Evolutionary conservation across 2,113 vertebrate species (phyloP), one percentile per base, ranked within the genome.

Genomic region (Neogale vison): DNA sequence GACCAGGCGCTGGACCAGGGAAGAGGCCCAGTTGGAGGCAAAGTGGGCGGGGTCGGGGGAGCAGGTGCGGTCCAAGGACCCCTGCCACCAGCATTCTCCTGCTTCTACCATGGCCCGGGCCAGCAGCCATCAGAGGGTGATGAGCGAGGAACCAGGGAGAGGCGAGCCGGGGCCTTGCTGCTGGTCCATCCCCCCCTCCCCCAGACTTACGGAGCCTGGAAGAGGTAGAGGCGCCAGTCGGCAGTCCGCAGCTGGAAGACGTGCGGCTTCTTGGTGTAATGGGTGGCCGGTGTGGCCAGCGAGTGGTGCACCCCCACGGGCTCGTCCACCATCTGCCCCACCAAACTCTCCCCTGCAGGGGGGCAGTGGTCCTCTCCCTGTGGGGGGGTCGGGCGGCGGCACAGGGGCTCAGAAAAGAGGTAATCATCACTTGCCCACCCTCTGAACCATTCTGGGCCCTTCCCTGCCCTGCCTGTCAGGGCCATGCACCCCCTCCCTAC

Each of bases 171-270:
- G n/a, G 31, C 21, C 57, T 45, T 9, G 47, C 67, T 8, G 9
- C 57, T 47, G 2, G 9, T 36, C 69, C 50, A 14, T 50, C 13
- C 1, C 6, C 1, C 57, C 24, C 36, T 42, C 29, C 29, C 57
- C 18, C 26, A 4, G 21, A 99, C 99, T 99, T 97, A 99, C 99
- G 98, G 98, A 10, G 99, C 99, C 97, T 99, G 99, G 87, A 99
- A 99, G n/a, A 99, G 99, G 97, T 99, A 99, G 95, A 99, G 98
- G 45, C 99, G 99, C 99, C 99, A 99, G 97, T 99, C 99, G 0
- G 99, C 99, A 0, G 99, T 99, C 97, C 99, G 99, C 95, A 99
- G 97, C 63, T 99, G 99, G 97, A 99, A 99, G 55, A 99, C 99
- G 0, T 99, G 95, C 0, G 99, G 99, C 89, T 98, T 99, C 97